These are phyloP conservation scores for Melanogrammus aeglefinus DNA, from an alignment of 2,797 vertebrate genomes.

Conservation along the genomic window DNA sequence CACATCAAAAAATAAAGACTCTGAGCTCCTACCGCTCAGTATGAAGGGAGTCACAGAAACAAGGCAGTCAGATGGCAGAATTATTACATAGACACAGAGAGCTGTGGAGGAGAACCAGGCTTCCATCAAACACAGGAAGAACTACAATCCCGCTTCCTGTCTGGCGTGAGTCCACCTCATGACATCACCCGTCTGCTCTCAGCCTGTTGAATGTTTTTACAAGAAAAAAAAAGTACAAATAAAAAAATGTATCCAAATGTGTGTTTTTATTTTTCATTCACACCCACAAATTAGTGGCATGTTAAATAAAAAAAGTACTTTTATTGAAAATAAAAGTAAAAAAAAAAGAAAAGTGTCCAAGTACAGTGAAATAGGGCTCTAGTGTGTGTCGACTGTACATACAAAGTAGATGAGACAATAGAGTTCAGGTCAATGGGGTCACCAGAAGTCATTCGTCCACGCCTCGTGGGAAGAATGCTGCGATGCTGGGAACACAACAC, in stretches of 20 bases:
- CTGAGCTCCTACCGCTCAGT: background rate
- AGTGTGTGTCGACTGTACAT: background rate
- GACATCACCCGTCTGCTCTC: constrained; percentile 31
- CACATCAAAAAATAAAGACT: background rate
- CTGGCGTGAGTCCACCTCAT: constrained; percentile 49
- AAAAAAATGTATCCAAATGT: constrained; percentile 17
- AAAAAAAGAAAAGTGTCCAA: too few species aligned
- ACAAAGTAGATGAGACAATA: background rate
- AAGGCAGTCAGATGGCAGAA: constrained; percentile 25
- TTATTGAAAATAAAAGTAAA: background rate
- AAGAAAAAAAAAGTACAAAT: constrained; percentile 53
- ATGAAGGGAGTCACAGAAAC: constrained; percentile 15
- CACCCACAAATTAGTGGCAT: background rate
- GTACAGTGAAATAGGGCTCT: background rate
- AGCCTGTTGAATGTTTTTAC: constrained; percentile 70
- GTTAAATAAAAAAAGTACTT: constrained; percentile 8
- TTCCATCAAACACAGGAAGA: constrained; percentile 58
- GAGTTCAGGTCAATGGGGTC: constrained; percentile 44
- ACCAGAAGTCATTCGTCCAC: constrained; percentile 88
- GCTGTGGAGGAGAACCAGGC: constrained; percentile 38
- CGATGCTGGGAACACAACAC: constrained; percentile 64
- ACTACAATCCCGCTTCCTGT: constrained; percentile 54
- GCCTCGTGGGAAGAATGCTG: constrained; percentile 74
- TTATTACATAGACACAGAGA: constrained; percentile 56
- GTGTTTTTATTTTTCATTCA: constrained; percentile 13